phyloP scores from a whole-genome alignment of 2,113 vertebrate species.

The Pseudolaguvia tuberculata region DNA sequence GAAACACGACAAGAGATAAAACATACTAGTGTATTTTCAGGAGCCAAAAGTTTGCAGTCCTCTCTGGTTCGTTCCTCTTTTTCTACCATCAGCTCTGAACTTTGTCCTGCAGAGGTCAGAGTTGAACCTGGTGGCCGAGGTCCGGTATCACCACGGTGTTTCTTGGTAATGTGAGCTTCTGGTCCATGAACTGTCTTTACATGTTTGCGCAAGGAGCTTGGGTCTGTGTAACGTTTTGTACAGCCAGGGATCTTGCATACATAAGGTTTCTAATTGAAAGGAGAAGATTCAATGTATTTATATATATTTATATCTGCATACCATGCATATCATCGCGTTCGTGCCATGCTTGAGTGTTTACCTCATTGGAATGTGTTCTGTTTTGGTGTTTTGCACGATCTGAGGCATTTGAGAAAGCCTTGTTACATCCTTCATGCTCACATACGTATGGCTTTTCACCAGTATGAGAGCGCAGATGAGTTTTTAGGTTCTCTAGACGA shows the following conservation, averaged over 20 bases:
- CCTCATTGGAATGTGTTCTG: constrained; percentile 96
- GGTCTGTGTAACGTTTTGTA: constrained; percentile 95
- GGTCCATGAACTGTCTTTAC: constrained; percentile 96
- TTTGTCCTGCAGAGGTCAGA: constrained; percentile 60
- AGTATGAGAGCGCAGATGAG: constrained; percentile 90
- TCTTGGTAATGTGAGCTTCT: constrained; percentile 94
- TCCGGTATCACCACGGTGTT: constrained; percentile 83
- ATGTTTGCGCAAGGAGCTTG: constrained; percentile 91
- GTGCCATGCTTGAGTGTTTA: constrained; percentile 52
- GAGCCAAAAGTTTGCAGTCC: constrained; percentile 80
- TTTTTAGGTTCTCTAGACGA: constrained; percentile 95
- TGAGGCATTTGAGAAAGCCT: constrained; percentile 95
- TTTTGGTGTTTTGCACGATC: constrained; percentile 97
- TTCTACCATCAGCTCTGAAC: constrained; percentile 77
- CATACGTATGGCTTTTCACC: constrained; percentile 96
- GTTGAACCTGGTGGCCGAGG: constrained; percentile 63
- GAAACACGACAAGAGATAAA: neutral
- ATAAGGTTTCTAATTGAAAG: constrained; percentile 77
- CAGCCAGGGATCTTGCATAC: constrained; percentile 95
- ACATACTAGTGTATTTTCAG: constrained; percentile 79
- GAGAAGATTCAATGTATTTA: neutral
- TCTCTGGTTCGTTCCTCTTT: constrained; percentile 79
- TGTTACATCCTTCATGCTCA: constrained; percentile 94
- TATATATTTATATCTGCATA: neutral
- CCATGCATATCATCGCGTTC: neutral